Percentiles rank a stretch among this genome's conserved stretches.
These are phyloP conservation scores for Anolis apletophallus DNA, from an alignment of 2,797 vertebrate species.

Conservation along the genomic window DNA sequence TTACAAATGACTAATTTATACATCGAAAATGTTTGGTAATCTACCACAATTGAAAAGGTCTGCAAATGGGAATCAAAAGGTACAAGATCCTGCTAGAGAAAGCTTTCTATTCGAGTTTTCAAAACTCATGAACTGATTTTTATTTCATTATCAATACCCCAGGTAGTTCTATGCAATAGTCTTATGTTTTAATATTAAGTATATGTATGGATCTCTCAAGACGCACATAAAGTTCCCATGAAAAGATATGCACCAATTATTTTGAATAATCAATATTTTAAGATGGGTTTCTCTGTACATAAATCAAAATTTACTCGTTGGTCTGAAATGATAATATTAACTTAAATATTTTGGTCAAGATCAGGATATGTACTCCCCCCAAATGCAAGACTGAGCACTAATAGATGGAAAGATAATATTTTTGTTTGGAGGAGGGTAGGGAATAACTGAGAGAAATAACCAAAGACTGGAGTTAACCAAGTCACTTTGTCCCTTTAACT, in stretches of 20 bases:
- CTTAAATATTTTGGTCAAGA: background rate
- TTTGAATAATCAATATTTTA: background rate
- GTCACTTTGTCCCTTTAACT: constrained; percentile 33
- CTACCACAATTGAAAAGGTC: background rate
- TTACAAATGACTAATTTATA: too few relatives aligned
- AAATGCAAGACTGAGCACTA: background rate
- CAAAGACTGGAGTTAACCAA: constrained; percentile 34
- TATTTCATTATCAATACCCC: background rate
- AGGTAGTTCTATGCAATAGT: too few relatives aligned
- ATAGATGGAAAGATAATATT: background rate
- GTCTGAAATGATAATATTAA: background rate
- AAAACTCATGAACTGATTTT: background rate
- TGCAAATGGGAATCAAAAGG: background rate
- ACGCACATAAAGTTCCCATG: background rate
- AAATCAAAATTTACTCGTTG: background rate
- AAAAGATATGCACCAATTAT: background rate
- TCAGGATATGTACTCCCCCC: background rate
- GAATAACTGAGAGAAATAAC: background rate
- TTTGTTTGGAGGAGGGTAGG: constrained; percentile 7
- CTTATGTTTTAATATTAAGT: background rate
- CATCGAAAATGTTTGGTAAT: background rate
- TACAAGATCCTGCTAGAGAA: background rate
- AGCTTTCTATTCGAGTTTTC: background rate
- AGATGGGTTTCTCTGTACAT: background rate
- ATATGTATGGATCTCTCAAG: background rate